Base-by-base conservation (phyloP, 2,888 invertebrate genomes). In the Hololepta plana region DNA sequence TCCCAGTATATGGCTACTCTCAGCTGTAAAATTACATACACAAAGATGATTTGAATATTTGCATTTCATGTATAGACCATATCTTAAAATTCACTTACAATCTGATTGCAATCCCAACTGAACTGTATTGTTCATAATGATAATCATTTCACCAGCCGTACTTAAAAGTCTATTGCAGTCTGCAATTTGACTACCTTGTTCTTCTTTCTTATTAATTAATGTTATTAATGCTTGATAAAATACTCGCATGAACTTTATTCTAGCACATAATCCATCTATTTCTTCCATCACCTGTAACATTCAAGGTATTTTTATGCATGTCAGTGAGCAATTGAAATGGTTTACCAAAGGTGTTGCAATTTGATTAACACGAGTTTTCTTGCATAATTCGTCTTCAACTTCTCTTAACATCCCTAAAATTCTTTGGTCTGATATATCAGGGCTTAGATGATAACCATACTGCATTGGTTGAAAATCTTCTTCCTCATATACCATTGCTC, bases 381-480 rank as follows among this genome's bases (percentile, higher is more conserved):
- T 33, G 32, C 36, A 29, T 14, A 40, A 15, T 37, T 91, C 90
- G 42, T 93, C 93, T 48, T 95, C 95, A 13, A 85, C 80, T 51
- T 91, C 87, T 39, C 81, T 66, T 26, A 95, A 58, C 68, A 84
- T 72, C 1, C 77, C 71, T 25, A 79, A 67, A 28, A 79, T 77
- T 47, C 80, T 72, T 30, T 72, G 69, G 40, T 88, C 82, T 3
- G 76, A 75, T 26, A 87, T 68, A 47, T 88, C 84, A 16, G 75
- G 72, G 23, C 73, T 76, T 38, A 87, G 60, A 46, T 76, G 68
- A 51, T 90, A 88, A 21, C 88, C 87, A 46, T 91, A 93, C 23
- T 79, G 75, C 55, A 87, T 76, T 12, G 87, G 75, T 52, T 95
- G 90, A 49, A 95, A 95, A 49, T 96, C 95, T 59, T 96, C 96